Base-by-base conservation (phyloP, 2,113 vertebrate genomes). In the Rhinolophus ferrumequinum region DNA sequence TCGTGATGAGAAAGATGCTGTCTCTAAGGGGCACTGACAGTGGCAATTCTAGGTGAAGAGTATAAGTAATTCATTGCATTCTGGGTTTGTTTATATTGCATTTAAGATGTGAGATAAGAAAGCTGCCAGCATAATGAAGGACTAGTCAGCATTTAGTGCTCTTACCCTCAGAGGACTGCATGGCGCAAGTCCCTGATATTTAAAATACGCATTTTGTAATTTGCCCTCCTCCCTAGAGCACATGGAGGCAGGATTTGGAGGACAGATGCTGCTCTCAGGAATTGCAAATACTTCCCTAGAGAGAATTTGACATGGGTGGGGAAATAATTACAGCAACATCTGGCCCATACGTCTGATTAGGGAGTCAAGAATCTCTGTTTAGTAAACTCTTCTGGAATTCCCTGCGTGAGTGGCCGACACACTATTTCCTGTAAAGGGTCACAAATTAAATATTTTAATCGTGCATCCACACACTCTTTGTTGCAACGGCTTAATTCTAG, bases 271-370 rank as follows among this genome's bases (percentile, higher is more conserved):
- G 64, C 9, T 52, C 76, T 95, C 6, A 69, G 56, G 67, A 91
- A 82, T 35, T 91, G 73, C 28, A 95, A 72, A 95, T 54, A 38
- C 15, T 89, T 97, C 87, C 33, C 50, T 30, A 35, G 72, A 93
- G 50, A 76, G 67, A 81, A 70, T n/a, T 28, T 72, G 35, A 95
- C 77, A 35, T 91, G 73, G 56, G 60, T 73, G 54, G 16, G 24
- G 62, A 96, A 95, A 88, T 75, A 88, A 95, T 86, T 73, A 41
- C 73, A 85, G 62, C 30, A 93, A 54, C 62, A 95, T 77, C 79
- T 95, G 86, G 72, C 12, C 22, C 50, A 21, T 86, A 86, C 52
- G 50, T 47, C 35, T 92, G 82, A 8, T 16, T 85, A 95, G 90
- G 47, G 60, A 77, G 9, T 35, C 1, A 18, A 60, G 67, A 73